Evolutionary conservation across 2,797 vertebrate species (phyloP).

Genomic region (Mionectes olivaceus): DNA sequence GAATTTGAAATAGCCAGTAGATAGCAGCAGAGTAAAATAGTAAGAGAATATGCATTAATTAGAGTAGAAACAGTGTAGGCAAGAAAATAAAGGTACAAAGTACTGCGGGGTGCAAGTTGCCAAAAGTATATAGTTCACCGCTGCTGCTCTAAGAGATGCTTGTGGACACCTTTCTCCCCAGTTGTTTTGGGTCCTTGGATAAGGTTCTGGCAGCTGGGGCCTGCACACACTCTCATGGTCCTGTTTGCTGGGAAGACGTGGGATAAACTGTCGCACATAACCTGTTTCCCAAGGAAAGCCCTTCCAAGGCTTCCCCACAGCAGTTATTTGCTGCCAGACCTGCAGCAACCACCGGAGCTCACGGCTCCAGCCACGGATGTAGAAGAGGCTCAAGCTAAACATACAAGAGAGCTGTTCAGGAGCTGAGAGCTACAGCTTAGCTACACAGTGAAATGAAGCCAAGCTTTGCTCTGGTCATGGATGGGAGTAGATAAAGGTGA

Average conservation of each 20-base stretch:
- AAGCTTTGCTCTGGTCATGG: background rate
- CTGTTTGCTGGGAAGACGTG: background rate
- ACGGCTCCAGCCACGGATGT: accelerated
- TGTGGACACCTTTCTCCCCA: background rate
- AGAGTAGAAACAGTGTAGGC: background rate
- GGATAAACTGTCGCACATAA: background rate
- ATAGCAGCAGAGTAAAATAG: background rate
- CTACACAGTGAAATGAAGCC: background rate
- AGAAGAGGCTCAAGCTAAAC: background rate
- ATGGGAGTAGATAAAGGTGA: background rate
- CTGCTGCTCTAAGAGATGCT: background rate
- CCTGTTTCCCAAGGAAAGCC: background rate
- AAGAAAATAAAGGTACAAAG: background rate
- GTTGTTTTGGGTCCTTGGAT: background rate
- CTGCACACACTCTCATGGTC: accelerated
- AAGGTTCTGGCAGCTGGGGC: background rate
- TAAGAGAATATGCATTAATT: background rate
- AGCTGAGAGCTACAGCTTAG: background rate
- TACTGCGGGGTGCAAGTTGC: background rate
- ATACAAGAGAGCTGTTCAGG: background rate
- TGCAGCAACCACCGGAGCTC: background rate
- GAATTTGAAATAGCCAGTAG: background rate
- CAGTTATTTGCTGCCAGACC: background rate
- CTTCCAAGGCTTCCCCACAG: background rate
- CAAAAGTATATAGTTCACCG: background rate